Evolutionary conservation across 1,140 invertebrate genomes (phyloP).

Genomic region (Euura saliciscinereae): DNA sequence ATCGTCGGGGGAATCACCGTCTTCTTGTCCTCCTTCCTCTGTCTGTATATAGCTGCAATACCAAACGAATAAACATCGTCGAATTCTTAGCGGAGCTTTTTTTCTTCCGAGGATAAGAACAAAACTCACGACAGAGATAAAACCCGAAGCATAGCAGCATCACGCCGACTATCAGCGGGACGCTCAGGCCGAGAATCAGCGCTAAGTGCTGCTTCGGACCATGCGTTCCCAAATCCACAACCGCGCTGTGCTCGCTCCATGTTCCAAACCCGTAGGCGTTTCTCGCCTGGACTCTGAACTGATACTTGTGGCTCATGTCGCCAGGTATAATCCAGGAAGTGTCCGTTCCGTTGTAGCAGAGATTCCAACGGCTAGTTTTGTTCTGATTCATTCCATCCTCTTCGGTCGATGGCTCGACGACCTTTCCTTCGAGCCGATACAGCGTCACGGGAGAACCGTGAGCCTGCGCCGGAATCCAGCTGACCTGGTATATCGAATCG

Average conservation of each 20-base stretch:
- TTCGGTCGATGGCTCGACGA: constrained; percentile 38
- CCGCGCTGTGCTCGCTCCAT: constrained; percentile 71
- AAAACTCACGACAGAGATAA: constrained; percentile 52
- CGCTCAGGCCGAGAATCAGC: constrained; percentile 65
- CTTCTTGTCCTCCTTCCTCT: constrained; percentile 66
- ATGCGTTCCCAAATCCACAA: constrained; percentile 65
- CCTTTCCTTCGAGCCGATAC: constrained; percentile 66
- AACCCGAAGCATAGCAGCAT: constrained; percentile 51
- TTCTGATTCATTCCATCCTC: constrained; percentile 29
- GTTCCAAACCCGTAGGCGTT: constrained; percentile 78
- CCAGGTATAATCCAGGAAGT: constrained; percentile 79
- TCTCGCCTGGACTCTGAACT: constrained; percentile 78
- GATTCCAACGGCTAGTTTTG: constrained; percentile 63
- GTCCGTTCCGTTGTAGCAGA: constrained; percentile 83
- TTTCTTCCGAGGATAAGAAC: neutral
- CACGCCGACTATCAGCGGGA: constrained; percentile 58
- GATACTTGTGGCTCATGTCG: constrained; percentile 67
- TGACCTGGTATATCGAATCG: constrained; percentile 72
- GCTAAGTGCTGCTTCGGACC: constrained; percentile 65
- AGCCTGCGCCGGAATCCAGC: constrained; percentile 71
- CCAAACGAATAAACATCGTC: constrained; percentile 29
- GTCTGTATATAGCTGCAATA: constrained; percentile 54
- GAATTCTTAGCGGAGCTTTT: neutral
- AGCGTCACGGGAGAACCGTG: constrained; percentile 69
- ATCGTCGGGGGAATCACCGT: constrained; percentile 60